Conservation (phyloP, 2,797 vertebrate genomes). For the Toxotes lorentzi region DNA sequence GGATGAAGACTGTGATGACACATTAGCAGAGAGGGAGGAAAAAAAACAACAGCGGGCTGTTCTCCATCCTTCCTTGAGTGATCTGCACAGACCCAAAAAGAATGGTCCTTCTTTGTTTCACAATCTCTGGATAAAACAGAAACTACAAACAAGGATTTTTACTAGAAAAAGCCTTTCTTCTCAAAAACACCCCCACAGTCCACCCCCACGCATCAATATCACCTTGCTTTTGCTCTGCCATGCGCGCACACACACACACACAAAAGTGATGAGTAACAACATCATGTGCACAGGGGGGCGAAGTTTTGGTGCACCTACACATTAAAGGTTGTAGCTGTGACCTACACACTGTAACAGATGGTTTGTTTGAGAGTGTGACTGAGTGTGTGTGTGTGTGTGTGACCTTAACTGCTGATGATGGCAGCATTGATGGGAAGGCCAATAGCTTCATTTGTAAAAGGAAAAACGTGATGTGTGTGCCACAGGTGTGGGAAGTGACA, state of each 20-base stretch:
- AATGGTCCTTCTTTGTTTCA: neutral
- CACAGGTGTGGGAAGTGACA: conserved; percentile 41
- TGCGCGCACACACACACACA: conserved; percentile 28
- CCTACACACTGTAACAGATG: conserved; percentile 19
- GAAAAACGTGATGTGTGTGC: conserved; percentile 23
- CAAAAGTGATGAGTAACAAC: conserved; percentile 43
- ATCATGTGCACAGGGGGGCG: conserved; percentile 32
- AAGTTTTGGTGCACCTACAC: conserved; percentile 52
- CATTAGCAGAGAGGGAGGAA: neutral
- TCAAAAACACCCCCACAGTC: conserved; percentile 58
- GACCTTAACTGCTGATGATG: conserved; percentile 17
- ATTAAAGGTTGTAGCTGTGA: conserved; percentile 16
- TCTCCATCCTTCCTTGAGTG: neutral
- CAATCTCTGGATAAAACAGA: conserved; percentile 23
- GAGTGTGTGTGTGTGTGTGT: conserved; percentile 6
- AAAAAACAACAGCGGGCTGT: neutral
- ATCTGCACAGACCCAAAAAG: neutral
- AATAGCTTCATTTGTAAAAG: conserved; percentile 28
- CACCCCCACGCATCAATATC: conserved; percentile 28
- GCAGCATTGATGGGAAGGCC: conserved; percentile 55
- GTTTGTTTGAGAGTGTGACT: conserved; percentile 17
- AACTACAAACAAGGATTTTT: conserved; percentile 38
- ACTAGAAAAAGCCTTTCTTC: conserved; percentile 63
- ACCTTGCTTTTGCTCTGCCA: conserved; percentile 11
- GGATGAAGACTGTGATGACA: conserved; percentile 1